These are phyloP conservation scores for Agonopterix subpropinquella DNA, from an alignment of 2,888 invertebrate species.

Conservation along the genomic window DNA sequence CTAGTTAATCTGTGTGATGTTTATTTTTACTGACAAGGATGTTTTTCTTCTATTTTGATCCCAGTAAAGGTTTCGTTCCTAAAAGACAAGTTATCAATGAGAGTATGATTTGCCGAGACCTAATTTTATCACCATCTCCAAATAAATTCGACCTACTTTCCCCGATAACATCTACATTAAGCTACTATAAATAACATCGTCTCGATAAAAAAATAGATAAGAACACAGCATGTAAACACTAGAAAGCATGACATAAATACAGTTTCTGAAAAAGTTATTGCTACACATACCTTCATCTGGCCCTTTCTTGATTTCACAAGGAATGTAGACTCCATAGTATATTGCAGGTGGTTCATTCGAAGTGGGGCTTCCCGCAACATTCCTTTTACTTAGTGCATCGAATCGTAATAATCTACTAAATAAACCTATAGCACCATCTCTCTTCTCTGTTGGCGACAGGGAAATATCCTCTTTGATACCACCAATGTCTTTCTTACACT, in stretches of 20 bases:
- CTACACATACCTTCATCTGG: slow-evolving; percentile 64
- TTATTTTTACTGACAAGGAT: too few species aligned
- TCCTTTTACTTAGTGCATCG: slow-evolving; percentile 49
- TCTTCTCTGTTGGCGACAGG: slow-evolving; percentile 53
- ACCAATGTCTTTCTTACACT: slow-evolving; percentile 54
- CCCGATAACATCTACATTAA: neutral
- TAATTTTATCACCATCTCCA: too few species aligned
- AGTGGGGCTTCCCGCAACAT: slow-evolving; percentile 39
- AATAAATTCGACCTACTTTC: slow-evolving; percentile 16
- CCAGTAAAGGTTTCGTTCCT: too few species aligned
- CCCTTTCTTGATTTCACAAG: slow-evolving; percentile 69
- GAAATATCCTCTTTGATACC: slow-evolving; percentile 55
- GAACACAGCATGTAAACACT: slow-evolving; percentile 3
- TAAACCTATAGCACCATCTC: slow-evolving; percentile 55
- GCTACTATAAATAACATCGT: slow-evolving; percentile 5
- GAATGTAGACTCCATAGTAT: slow-evolving; percentile 71
- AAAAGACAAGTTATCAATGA: too few species aligned
- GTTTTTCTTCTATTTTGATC: too few species aligned
- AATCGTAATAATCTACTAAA: slow-evolving; percentile 56
- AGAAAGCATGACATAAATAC: neutral
- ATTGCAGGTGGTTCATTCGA: slow-evolving; percentile 43
- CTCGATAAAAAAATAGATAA: slow-evolving; percentile 4
- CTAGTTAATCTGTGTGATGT: too few species aligned
- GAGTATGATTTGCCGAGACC: too few species aligned
- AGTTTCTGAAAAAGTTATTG: neutral